Evolutionary conservation across 2,888 invertebrate species (phyloP), one percentile per base, ranked within the genome.

Genomic region (Harpalus rubripes): DNA sequence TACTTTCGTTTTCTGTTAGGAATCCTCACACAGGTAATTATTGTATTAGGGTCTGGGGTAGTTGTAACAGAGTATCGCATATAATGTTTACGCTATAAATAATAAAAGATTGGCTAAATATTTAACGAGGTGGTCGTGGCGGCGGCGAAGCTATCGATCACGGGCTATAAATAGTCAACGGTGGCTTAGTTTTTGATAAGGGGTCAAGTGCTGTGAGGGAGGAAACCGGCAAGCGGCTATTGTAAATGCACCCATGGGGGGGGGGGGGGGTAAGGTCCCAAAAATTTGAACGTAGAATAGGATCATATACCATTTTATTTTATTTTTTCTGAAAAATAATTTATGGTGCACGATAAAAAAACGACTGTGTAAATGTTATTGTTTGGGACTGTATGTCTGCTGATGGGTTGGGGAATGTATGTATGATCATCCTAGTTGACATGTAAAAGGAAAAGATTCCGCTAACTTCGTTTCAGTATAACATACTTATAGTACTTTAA

Each of bases 81-180:
- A 44, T 74, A 41, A 44, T 74, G 72, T 74, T 74, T 74, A 41
- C 72, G 72, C 72, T 32, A 78, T 78, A 78, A 78, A 78, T 78
- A 78, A 78, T 58, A 39, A 58, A 59, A 22, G 78, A 78, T 78
- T 58, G 59, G 32, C 32, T 78, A 78, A 78, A 78, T 78, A 78
- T 78, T 78, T 78, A 78, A 78, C 52, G 76, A 76, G 76, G 52
- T 76, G 76, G 39, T 32, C 44, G 76, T 76, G 56, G 18, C 76
- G 76, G 22, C 44, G 44, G 18, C 52, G 39, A 18, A 15, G 52
- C 22, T 52, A 76, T 76, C 76, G 76, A 76, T 76, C 76, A 76
- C 52, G 44, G 32, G 22, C 52, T 76, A 76, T 76, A 76, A 76
- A 76, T 76, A 76, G 76, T 52, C 76, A n/a, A 76, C 76, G 76